Evolutionary conservation across 2,797 vertebrate genomes (phyloP).

Genomic region (Tachyglossus aculeatus): DNA sequence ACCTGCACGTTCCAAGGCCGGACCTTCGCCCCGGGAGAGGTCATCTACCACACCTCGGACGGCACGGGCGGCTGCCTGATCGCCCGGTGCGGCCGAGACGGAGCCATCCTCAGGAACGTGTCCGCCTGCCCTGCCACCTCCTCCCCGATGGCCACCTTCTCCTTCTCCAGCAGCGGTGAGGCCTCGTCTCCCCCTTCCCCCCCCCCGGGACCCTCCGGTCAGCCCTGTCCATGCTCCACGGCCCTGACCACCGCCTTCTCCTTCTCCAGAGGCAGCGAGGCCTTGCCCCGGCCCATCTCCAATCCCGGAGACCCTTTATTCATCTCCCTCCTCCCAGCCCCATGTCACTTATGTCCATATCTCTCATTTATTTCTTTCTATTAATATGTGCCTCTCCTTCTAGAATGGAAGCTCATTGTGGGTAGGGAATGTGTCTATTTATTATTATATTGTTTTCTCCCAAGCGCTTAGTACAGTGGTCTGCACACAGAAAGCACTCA

Average conservation of each 20-base stretch:
- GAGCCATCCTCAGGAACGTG: constrained; percentile 67
- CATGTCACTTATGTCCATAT: no score
- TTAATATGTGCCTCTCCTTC: no score
- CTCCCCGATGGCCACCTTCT: constrained; percentile 34
- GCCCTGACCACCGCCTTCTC: constrained; percentile 37
- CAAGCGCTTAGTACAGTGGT: no score
- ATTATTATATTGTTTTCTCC: no score
- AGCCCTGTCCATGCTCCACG: constrained; percentile 64
- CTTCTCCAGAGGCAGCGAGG: constrained; percentile 5
- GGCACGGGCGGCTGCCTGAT: constrained; percentile 81
- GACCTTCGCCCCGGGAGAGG: constrained; percentile 58
- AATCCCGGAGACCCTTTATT: not conserved
- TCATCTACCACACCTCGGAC: constrained; percentile 82
- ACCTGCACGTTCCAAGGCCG: constrained; percentile 75
- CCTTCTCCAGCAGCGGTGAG: constrained; percentile 54
- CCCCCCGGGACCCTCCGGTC: constrained; percentile 48
- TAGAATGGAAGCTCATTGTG: no score
- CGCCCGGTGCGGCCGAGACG: constrained; percentile 76
- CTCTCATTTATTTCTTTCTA: no score
- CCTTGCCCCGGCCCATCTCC: not conserved
- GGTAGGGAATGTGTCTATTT: no score
- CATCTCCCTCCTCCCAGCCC: no score
- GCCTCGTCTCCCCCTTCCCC: no score
- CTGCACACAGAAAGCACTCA: no score
- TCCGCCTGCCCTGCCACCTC: constrained; percentile 55